Percentiles rank a stretch among this genome's conserved stretches.
phyloP scores from a whole-genome alignment of 2,113 vertebrate genomes.

The Nematolebias whitei region DNA sequence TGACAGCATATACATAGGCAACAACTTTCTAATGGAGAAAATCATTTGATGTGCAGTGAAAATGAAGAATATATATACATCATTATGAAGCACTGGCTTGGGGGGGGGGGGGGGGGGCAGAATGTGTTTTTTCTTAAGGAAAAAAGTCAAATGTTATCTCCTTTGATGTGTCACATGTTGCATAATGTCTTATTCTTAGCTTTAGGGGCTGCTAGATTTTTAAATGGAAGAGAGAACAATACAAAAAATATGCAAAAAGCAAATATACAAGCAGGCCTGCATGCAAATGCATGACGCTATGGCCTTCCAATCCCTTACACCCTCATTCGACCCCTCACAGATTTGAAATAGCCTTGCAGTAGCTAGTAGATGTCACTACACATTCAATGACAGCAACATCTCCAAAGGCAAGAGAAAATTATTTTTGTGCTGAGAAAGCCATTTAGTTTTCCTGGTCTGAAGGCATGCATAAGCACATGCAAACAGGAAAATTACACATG shows the following conservation, averaged over 20 bases:
- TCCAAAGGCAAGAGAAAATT: conserved; percentile 58
- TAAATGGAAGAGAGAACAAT: conserved; percentile 22
- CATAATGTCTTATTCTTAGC: conserved; percentile 39
- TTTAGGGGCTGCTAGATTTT: conserved; percentile 24
- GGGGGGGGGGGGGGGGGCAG: background rate
- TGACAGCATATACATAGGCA: background rate
- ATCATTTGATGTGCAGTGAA: background rate
- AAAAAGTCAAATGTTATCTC: conserved; percentile 26
- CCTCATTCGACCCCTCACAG: conserved; percentile 47
- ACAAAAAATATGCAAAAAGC: conserved; percentile 14
- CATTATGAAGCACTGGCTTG: background rate
- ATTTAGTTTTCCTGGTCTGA: conserved; percentile 32
- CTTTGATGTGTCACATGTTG: conserved; percentile 30
- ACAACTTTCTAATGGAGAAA: background rate
- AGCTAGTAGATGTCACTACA: conserved; percentile 50
- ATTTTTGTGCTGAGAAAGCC: conserved; percentile 54
- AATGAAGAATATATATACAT: background rate
- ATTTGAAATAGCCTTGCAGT: conserved; percentile 59
- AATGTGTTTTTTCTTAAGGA: conserved; percentile 9
- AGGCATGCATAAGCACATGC: conserved; percentile 1
- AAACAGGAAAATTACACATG: conserved; percentile 9
- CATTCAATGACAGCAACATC: conserved; percentile 68
- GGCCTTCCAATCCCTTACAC: conserved; percentile 44
- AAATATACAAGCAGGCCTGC: conserved; percentile 7
- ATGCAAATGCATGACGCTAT: conserved; percentile 1